Conservation (phyloP, 1,140 invertebrate species). For the Bombyx mori region ASM3026992v2 NC_085117.1:12412501-12413000, state of each 20-base stretch:
- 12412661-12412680: constrained; percentile 97
- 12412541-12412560: constrained; percentile 89
- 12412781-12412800: too few species aligned
- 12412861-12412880: constrained; percentile 32
- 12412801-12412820: too few species aligned
- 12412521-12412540: constrained; percentile 84
- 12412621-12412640: constrained; percentile 90
- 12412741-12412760: too few species aligned
- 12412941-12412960: too few species aligned
- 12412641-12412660: constrained; percentile 97
- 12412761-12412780: too few species aligned
- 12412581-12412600: constrained; percentile 90
- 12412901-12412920: too few species aligned
- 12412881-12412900: too few species aligned
- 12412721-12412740: too few species aligned
- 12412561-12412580: constrained; percentile 94
- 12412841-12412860: constrained; percentile 61
- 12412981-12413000: too few species aligned
- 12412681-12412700: constrained; percentile 86
- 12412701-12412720: too few species aligned
- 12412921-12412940: too few species aligned
- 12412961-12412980: too few species aligned
- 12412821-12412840: constrained; percentile 28
- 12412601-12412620: constrained; percentile 93
- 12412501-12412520: constrained; percentile 91